These are phyloP conservation scores for Astyanax mexicanus DNA, from an alignment of 2,797 vertebrate genomes.

Conservation along the genomic window DNA sequence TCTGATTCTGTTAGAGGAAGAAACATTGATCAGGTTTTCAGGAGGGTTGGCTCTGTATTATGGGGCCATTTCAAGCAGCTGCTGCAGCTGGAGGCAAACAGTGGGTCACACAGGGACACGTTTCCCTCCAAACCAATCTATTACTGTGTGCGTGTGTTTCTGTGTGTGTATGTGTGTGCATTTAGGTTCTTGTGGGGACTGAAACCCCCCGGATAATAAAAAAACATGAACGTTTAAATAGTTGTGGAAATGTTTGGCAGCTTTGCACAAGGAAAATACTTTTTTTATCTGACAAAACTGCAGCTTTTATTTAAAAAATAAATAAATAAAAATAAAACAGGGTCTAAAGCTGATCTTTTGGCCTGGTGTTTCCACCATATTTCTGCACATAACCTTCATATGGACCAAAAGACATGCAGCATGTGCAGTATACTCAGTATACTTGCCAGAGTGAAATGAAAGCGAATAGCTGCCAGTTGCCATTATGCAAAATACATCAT, in stretches of 20 bases:
- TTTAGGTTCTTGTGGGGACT: not conserved
- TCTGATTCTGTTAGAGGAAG: not conserved
- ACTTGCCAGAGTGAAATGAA: slow-evolving; percentile 25
- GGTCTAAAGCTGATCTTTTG: not conserved
- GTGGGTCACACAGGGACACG: slow-evolving; percentile 32
- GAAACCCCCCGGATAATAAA: not conserved
- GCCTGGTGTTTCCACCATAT: not conserved
- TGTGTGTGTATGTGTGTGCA: slow-evolving; percentile 12
- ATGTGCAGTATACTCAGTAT: not conserved
- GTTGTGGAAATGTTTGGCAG: not conserved
- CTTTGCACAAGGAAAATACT: not conserved
- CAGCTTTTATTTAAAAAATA: not conserved
- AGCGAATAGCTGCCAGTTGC: slow-evolving; percentile 9
- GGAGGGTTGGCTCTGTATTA: slow-evolving; percentile 42
- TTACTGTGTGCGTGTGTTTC: not conserved
- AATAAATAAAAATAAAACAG: too few relatives aligned
- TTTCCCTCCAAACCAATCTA: slow-evolving; percentile 35
- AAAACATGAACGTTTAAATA: not conserved
- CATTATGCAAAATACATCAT: not conserved
- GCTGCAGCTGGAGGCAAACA: slow-evolving; percentile 26
- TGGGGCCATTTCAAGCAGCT: not conserved
- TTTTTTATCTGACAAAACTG: not conserved
- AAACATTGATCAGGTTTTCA: not conserved
- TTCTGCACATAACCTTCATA: not conserved
- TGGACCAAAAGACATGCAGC: slow-evolving; percentile 18